Base-by-base conservation (phyloP, 2,888 invertebrate species). In the Kuschelorhynchus macadamiae region DNA sequence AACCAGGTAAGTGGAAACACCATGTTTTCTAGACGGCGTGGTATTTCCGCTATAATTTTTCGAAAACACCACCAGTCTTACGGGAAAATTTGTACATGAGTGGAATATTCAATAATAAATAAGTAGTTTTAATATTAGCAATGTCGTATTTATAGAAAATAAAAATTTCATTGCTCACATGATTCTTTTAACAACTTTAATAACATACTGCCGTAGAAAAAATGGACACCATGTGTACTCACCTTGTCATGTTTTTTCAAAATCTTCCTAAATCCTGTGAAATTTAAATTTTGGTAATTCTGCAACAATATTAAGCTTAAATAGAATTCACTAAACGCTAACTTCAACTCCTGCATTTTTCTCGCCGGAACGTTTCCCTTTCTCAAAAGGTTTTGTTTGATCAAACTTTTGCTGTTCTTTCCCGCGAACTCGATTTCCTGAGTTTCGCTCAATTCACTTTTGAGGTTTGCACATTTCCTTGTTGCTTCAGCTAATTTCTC, bases 191-290 rank as follows among this genome's bases (percentile, higher is more conserved):
- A n/a, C n/a, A n/a, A n/a, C n/a, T n/a, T n/a, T n/a, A n/a, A n/a
- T n/a, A n/a, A n/a, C n/a, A n/a, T n/a, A n/a, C n/a, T n/a, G n/a
- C n/a, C n/a, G n/a, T n/a, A n/a, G n/a, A n/a, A n/a, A n/a, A n/a
- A n/a, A n/a, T n/a, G n/a, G n/a, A n/a, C n/a, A n/a, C n/a, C n/a
- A n/a, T n/a, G n/a, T n/a, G 25, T 94, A 49, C 69, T 71, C 83
- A 96, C 96, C 90, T 99, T 99, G 85, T 99, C 99, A 82, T 98
- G 98, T 84, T 99, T 99, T 84, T 99, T 99, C 71, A 99, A 88
- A 80, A 99, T 99, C 85, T 99, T 99, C 71, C 98, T 89, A 86
- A 99, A 99, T 0, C 98, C 99, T 1, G 98, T 99, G 80, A 96
- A 97, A 85, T 99, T 99, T 59, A 99, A 87, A 82, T 96, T 97